phyloP scores from a whole-genome alignment of 2,113 vertebrate species.

The Progne subis region DNA sequence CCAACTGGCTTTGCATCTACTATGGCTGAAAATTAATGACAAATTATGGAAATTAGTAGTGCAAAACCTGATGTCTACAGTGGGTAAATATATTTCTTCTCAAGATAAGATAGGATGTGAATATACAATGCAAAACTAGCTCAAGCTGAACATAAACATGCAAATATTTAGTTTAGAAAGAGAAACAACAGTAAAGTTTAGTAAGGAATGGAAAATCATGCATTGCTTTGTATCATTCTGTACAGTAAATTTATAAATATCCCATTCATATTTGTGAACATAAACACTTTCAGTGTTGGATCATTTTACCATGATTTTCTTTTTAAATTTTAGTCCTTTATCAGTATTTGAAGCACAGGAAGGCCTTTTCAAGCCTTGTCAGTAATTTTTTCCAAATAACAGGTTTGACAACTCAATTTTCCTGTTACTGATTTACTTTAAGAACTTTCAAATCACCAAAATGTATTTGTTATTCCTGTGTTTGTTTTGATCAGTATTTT shows the following conservation, averaged over 20 bases:
- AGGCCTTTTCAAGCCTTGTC: neutral
- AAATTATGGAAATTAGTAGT: neutral
- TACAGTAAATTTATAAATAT: neutral
- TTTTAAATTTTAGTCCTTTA: neutral
- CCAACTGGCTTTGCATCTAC: neutral
- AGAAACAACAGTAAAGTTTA: neutral
- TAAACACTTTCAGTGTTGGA: neutral
- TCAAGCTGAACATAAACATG: neutral
- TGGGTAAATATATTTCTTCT: neutral
- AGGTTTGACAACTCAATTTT: neutral
- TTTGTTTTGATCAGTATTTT: slow-evolving; percentile 56
- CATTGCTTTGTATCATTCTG: neutral
- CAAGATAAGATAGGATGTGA: neutral
- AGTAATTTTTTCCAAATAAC: slow-evolving; percentile 22
- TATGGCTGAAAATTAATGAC: neutral
- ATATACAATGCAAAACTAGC: neutral
- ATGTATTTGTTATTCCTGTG: slow-evolving; percentile 27
- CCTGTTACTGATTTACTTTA: slow-evolving; percentile 9
- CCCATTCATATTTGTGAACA: neutral
- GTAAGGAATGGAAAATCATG: neutral
- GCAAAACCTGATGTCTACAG: neutral
- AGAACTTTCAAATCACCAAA: slow-evolving; percentile 18
- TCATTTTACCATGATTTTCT: neutral
- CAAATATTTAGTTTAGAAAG: neutral
- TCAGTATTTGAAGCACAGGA: neutral